Percentiles rank a stretch among this genome's conserved stretches.
phyloP scores from a whole-genome alignment of 2,797 vertebrate species.

The Acrossocheilus fasciatus region DNA sequence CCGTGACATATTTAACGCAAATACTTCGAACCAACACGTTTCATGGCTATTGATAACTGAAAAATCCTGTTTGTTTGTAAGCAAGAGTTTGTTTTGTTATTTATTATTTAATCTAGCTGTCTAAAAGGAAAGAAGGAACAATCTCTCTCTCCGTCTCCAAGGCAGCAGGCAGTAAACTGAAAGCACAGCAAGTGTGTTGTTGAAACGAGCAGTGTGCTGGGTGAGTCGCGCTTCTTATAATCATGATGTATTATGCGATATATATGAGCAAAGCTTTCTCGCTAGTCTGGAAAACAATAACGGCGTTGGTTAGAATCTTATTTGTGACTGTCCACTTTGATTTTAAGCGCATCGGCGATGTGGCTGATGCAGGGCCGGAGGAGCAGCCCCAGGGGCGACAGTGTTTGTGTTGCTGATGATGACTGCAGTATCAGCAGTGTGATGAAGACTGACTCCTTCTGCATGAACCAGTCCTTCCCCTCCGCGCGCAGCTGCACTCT shows the following conservation, averaged over 20 bases:
- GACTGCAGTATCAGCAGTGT: slow-evolving; percentile 43
- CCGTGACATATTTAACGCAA: slow-evolving; percentile 64
- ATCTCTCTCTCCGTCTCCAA: neutral
- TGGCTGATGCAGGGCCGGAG: slow-evolving; percentile 60
- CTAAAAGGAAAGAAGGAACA: neutral
- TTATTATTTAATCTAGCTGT: neutral
- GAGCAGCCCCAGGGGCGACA: slow-evolving; percentile 57
- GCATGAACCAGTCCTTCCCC: slow-evolving; percentile 77
- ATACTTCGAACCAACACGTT: neutral
- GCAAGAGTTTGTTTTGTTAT: neutral
- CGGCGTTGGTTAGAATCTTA: neutral
- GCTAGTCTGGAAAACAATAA: neutral
- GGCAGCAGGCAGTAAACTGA: slow-evolving; percentile 34
- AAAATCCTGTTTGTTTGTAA: neutral
- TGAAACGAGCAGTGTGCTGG: neutral
- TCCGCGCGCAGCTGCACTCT: slow-evolving; percentile 71
- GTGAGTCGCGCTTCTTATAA: slow-evolving; percentile 3
- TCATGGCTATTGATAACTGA: neutral
- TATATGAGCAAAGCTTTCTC: neutral
- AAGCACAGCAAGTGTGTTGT: neutral
- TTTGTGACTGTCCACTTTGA: neutral
- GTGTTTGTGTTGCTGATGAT: slow-evolving; percentile 64
- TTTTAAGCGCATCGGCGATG: slow-evolving; percentile 61
- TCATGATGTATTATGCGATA: neutral
- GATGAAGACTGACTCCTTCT: slow-evolving; percentile 64